Evolutionary conservation across 1,140 invertebrate species (phyloP).

Genomic region (Diorhabda carinulata): DNA sequence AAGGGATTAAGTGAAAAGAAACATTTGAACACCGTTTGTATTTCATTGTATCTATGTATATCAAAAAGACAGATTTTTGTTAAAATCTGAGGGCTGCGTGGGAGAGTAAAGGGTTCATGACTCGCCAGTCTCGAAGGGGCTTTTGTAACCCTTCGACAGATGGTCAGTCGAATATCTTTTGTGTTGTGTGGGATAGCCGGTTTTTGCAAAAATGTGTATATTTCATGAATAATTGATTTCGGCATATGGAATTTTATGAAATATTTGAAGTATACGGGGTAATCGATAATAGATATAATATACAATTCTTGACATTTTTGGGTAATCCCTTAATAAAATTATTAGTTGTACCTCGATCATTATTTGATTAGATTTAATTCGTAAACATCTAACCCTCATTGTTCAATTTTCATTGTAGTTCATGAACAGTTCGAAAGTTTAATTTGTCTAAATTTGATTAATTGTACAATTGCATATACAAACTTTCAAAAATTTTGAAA

Average conservation of each 20-base stretch:
- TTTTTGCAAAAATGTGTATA: conserved; percentile 1
- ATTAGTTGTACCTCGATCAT: too few species aligned
- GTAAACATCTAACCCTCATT: too few species aligned
- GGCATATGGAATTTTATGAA: background rate
- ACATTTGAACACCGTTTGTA: background rate
- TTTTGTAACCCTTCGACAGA: background rate
- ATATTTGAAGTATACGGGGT: too few species aligned
- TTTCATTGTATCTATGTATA: background rate
- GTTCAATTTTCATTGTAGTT: too few species aligned
- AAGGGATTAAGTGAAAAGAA: background rate
- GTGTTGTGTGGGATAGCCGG: background rate
- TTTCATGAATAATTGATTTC: background rate
- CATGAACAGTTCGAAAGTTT: too few species aligned
- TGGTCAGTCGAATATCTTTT: background rate
- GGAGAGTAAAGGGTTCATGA: background rate
- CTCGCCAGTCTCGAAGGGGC: background rate
- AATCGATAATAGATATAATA: too few species aligned
- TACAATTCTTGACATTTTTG: too few species aligned
- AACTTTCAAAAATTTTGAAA: too few species aligned
- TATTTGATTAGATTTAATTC: too few species aligned
- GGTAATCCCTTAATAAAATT: too few species aligned
- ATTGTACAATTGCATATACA: too few species aligned
- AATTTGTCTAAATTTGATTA: too few species aligned
- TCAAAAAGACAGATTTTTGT: background rate
- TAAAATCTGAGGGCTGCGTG: background rate